A percentile compares a stretch with the other conserved stretches of the same genome.
These are phyloP conservation scores for Epistrophella euchroma DNA, from an alignment of 2,888 invertebrate genomes.

Conservation along the genomic window DNA sequence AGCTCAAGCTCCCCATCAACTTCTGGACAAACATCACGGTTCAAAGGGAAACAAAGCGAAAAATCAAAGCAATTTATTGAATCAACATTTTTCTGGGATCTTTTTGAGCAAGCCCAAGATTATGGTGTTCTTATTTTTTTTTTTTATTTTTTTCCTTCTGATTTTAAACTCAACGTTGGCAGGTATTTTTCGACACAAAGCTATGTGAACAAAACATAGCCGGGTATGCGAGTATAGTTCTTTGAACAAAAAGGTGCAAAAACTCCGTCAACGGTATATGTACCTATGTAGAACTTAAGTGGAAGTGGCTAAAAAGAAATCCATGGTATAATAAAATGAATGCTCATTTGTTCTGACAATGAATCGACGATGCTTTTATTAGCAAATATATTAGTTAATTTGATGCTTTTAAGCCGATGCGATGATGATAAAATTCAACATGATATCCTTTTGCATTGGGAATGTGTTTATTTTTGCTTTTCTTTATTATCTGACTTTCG, in stretches of 20 bases:
- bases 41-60: constrained; percentile 59
- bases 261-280: neutral
- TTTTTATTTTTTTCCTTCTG: constrained; percentile 15
- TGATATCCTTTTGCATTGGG: constrained; percentile 42
- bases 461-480: neutral
- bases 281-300: neutral
- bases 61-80: constrained; percentile 74
- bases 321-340: constrained; percentile 69
- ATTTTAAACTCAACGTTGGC: constrained; percentile 42
- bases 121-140: constrained; percentile 1
- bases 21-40: neutral
- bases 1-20: constrained; percentile 17
- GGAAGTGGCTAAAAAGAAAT: constrained; percentile 64
- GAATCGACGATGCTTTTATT: constrained; percentile 76
- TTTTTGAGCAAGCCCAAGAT: neutral
- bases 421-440: constrained; percentile 72
- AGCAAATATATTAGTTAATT: constrained; percentile 76
- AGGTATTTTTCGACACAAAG: constrained; percentile 64
- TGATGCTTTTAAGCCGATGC: constrained; percentile 75
- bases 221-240: neutral
- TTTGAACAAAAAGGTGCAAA: constrained; percentile 16
- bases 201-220: neutral
- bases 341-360: constrained; percentile 76
- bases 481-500: neutral
- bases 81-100: constrained; percentile 64